Conservation (phyloP, 2,113 vertebrate species). For the Elgaria multicarinata region DNA sequence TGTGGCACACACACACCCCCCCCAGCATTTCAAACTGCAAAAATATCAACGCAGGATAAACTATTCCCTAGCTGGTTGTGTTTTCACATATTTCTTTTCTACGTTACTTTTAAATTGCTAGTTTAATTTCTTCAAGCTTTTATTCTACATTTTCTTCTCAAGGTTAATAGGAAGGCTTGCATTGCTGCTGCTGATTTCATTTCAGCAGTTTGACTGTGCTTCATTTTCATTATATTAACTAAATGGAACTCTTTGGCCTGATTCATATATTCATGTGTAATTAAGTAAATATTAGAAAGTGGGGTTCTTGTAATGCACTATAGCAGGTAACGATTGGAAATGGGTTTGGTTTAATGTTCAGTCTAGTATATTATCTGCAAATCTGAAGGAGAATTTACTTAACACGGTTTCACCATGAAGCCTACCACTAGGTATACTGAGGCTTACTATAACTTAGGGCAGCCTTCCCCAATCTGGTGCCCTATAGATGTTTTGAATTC, state of each 20-base stretch:
- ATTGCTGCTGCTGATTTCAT: not conserved
- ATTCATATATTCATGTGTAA: not conserved
- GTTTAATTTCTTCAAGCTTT: not conserved
- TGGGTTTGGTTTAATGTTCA: not conserved
- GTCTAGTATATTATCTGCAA: not conserved
- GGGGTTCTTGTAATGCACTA: not conserved
- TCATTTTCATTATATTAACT: not conserved
- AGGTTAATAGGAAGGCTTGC: not conserved
- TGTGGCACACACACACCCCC: not conserved
- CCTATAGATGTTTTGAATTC: too few relatives aligned
- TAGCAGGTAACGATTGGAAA: not conserved
- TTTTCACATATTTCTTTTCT: not conserved
- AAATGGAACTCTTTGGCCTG: not conserved
- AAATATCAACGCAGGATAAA: not conserved
- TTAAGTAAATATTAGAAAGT: not conserved
- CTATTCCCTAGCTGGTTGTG: not conserved
- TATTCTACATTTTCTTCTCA: not conserved
- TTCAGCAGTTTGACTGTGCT: not conserved
- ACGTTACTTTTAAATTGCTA: not conserved
- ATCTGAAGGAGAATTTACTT: not conserved
- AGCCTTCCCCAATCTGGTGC: not conserved
- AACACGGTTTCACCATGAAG: not conserved
- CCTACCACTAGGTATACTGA: not conserved
- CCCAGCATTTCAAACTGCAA: not conserved
- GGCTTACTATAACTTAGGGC: not conserved